A percentile compares a stretch with the other conserved stretches of the same genome.
Evolutionary conservation across 1,140 invertebrate species (phyloP).

Genomic region (Centruroides vittatus): DNA sequence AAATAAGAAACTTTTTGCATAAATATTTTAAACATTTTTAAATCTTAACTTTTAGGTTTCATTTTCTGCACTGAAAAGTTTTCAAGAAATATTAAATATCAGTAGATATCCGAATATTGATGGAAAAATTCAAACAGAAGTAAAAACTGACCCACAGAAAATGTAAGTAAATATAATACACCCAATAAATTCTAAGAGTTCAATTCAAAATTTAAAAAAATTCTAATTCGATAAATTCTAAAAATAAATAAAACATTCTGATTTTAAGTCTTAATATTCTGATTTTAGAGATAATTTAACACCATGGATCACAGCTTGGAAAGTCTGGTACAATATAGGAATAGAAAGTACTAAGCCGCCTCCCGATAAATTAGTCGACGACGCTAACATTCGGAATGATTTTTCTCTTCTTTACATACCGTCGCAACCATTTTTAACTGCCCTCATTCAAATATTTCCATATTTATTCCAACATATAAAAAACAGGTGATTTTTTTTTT

Average conservation of each 20-base stretch:
- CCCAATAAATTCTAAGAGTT: too few relatives aligned
- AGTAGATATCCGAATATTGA: constrained; percentile 7
- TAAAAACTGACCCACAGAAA: background rate
- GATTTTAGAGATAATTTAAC: constrained; percentile 27
- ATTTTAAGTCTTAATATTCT: background rate
- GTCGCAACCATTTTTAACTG: constrained; percentile 80
- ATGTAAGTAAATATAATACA: background rate
- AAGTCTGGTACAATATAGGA: constrained; percentile 72
- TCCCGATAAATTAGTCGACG: constrained; percentile 25
- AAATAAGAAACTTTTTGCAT: too few relatives aligned
- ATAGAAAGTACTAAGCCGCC: constrained; percentile 54
- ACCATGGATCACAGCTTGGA: constrained; percentile 59
- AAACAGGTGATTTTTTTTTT: constrained; percentile 26
- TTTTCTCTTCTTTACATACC: constrained; percentile 58
- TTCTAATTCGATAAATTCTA: too few relatives aligned
- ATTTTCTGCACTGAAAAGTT: constrained; percentile 81
- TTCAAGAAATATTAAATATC: constrained; percentile 77
- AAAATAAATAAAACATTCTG: too few relatives aligned
- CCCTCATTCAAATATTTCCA: constrained; percentile 85
- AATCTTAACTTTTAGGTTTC: constrained; percentile 45
- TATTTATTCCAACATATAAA: constrained; percentile 81
- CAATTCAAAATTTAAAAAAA: too few relatives aligned
- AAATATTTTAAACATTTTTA: background rate
- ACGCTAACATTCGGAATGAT: constrained; percentile 25
- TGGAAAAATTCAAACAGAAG: background rate